phyloP scores from a whole-genome alignment of 2,888 invertebrate genomes.

The Drosophila niveifrons region DNA sequence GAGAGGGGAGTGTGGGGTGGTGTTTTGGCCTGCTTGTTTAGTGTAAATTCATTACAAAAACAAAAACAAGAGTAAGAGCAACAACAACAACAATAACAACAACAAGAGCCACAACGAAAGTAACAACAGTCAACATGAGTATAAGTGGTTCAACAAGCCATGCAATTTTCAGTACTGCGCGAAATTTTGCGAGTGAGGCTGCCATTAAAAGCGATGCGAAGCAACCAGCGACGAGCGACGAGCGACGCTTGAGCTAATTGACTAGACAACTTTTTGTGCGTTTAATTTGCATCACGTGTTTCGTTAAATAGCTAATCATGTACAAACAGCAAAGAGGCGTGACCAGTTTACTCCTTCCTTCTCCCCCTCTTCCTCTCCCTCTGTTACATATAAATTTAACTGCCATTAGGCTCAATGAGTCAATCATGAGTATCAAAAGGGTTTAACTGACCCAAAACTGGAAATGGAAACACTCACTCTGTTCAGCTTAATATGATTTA shows the following conservation, averaged over 20 bases:
- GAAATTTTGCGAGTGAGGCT: slow-evolving; percentile 37
- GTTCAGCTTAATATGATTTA: slow-evolving; percentile 46
- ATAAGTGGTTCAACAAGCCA: slow-evolving; percentile 67
- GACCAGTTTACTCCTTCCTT: neutral
- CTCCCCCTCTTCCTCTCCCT: too few relatives aligned
- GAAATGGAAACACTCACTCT: neutral
- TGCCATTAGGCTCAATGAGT: slow-evolving; percentile 41
- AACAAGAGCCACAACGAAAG: slow-evolving; percentile 42
- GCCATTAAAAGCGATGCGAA: slow-evolving; percentile 27
- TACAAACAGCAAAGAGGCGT: slow-evolving; percentile 60
- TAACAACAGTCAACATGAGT: slow-evolving; percentile 44
- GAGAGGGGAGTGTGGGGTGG: slow-evolving; percentile 4
- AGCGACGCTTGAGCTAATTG: slow-evolving; percentile 63
- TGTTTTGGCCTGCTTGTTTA: slow-evolving; percentile 64
- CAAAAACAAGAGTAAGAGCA: neutral
- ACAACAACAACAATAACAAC: slow-evolving; percentile 14
- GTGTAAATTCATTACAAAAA: slow-evolving; percentile 65
- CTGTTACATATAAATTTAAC: slow-evolving; percentile 42
- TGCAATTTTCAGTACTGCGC: slow-evolving; percentile 61
- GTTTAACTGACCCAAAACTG: neutral
- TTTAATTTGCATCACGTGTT: slow-evolving; percentile 57
- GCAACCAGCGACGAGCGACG: neutral
- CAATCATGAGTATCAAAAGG: slow-evolving; percentile 44
- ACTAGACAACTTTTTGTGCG: slow-evolving; percentile 55
- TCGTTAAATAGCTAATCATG: slow-evolving; percentile 9